Evolutionary conservation across 2,888 invertebrate species (phyloP).

Genomic region (Paralinhomoeus sp.): DNA sequence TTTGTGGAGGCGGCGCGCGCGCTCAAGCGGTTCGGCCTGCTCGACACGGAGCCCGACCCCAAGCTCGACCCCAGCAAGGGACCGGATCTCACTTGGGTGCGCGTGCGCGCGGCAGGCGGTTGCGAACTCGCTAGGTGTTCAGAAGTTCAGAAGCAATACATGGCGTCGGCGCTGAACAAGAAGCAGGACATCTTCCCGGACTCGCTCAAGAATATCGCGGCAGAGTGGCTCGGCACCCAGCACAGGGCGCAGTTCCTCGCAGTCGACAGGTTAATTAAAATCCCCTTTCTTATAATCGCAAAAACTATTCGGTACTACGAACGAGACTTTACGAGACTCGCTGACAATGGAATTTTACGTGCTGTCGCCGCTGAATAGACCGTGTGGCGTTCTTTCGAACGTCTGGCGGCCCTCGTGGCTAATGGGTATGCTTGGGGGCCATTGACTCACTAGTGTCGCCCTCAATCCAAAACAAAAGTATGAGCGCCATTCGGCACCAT

Average conservation of each 20-base stretch:
- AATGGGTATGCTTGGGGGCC: too few relatives aligned
- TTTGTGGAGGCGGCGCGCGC: slow-evolving; percentile 68
- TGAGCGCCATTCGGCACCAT: neutral
- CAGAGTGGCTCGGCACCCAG: slow-evolving; percentile 47
- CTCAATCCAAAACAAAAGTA: neutral
- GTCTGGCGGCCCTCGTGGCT: too few relatives aligned
- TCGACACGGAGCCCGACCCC: slow-evolving; percentile 62
- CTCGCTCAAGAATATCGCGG: slow-evolving; percentile 58
- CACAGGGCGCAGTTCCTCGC: slow-evolving; percentile 11
- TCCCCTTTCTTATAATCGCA: too few relatives aligned
- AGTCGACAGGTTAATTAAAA: slow-evolving; percentile 6
- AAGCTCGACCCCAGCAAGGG: slow-evolving; percentile 67
- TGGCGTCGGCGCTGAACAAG: slow-evolving; percentile 61
- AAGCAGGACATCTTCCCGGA: slow-evolving; percentile 72
- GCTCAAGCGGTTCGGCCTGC: slow-evolving; percentile 60
- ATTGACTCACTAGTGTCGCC: too few relatives aligned
- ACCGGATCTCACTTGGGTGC: slow-evolving; percentile 85
- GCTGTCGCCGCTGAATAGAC: too few relatives aligned
- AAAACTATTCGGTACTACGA: too few relatives aligned
- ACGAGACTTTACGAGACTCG: too few relatives aligned
- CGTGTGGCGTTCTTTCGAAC: too few relatives aligned
- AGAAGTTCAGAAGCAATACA: slow-evolving; percentile 45
- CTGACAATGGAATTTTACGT: too few relatives aligned
- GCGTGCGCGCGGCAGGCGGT: too few relatives aligned
- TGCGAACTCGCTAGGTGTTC: neutral